Base-by-base conservation (phyloP, 2,797 vertebrate species). In the Argyrosomus regius region DNA sequence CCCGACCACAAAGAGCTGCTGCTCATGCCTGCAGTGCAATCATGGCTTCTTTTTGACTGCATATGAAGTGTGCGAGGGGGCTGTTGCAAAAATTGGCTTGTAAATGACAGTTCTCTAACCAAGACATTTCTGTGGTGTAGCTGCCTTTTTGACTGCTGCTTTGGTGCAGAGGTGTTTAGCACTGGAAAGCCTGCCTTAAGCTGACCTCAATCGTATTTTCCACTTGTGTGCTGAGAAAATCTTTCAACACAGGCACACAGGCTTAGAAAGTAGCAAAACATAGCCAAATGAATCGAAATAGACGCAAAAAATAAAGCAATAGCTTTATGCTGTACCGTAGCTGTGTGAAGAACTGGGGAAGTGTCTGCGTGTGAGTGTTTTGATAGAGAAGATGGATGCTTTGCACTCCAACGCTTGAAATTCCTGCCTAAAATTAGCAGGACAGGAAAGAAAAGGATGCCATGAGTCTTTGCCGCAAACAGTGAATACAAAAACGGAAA, bases 401-500 rank as follows among this genome's bases (percentile, higher is more conserved):
- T 82, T 91, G 88, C 85, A 83, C 81, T 84, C 88, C 60, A 82
- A 28, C 50, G 71, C 93, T 91, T 91, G 56, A 92, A 89, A 91
- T 95, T 95, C 91, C 91, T 81, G 45, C 75, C 91, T 95, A 94
- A 95, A 95, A 91, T 92, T 95, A 95, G 88, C 72, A 66, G 62
- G 83, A 75, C 87, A 85, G 86, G 84, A 91, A 87, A 88, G 87
- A 77, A 89, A 90, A 82, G 80, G 85, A 88, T 82, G 90, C 85
- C 79, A 87, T 73, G 17, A 86, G 69, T 76, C 78, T 66, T 43
- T 41, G 62, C 90, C 87, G 5, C 85, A 59, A 86, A 87, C 72
- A 83, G 39, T 86, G 76, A 88, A 91, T 83, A 43, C 72, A 87
- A 83, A 81, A 84, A 74, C 26, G 61, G 81, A 86, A 81, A 83